These are phyloP conservation scores for Megaleporinus macrocephalus DNA, from an alignment of 2,113 vertebrate species.

Conservation along the genomic window DNA sequence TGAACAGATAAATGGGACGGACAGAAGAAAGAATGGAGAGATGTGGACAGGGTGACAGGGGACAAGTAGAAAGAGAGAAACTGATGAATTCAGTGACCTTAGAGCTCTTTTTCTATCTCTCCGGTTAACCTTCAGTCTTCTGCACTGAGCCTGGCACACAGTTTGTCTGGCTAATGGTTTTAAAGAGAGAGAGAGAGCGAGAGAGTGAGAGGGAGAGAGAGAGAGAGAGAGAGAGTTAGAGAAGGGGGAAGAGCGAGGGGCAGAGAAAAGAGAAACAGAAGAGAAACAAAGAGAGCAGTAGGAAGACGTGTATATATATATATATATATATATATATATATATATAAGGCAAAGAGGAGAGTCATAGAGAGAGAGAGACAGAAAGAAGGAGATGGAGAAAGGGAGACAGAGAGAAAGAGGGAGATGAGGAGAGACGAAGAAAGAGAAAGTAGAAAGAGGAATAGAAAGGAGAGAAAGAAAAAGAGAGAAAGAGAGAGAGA, in stretches of 20 bases:
- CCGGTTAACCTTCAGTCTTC: neutral
- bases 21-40: neutral
- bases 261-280: neutral
- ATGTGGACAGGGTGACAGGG: neutral
- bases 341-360: too few relatives aligned
- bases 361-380: neutral
- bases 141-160: neutral
- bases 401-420: conserved; percentile 5
- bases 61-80: neutral
- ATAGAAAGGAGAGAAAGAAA: neutral
- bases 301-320: too few relatives aligned
- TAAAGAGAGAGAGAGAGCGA: neutral
- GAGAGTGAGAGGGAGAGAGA: conserved; percentile 24
- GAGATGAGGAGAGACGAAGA: neutral
- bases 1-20: conserved; percentile 9
- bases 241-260: neutral
- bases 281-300: too few relatives aligned
- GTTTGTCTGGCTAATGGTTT: neutral
- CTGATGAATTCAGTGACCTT: neutral
- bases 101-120: neutral
- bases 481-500: neutral
- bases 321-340: too few relatives aligned
- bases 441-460: neutral
- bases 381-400: too few relatives aligned
- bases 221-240: neutral